Base-by-base conservation (phyloP, 2,113 vertebrate species). In the Corydoras sp. region DNA sequence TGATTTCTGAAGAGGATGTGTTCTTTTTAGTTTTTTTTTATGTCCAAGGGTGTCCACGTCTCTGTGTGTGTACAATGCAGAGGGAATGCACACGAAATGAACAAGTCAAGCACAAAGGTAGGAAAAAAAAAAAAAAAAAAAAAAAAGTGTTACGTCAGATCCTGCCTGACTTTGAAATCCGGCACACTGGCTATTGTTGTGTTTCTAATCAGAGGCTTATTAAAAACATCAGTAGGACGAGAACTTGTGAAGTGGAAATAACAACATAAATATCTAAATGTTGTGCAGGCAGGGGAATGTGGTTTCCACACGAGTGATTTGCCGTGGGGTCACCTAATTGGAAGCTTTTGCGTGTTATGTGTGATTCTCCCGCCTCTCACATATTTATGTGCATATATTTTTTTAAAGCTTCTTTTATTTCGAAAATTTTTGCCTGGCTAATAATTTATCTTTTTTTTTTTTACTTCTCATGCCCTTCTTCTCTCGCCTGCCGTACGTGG, bases 311-410 rank as follows among this genome's bases (percentile, higher is more conserved):
- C 69, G 72, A 75, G 65, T 66, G 58, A 58, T 30, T 59, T 72
- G 68, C 53, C 69, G 24, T 60, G 54, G 75, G 74, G 71, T 79
- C 63, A 66, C 43, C 66, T 79, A 78, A 79, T 83, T 79, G 75
- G 73, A 71, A 65, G 54, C 31, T 53, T 71, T 71, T 62, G 64
- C 71, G 49, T 71, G 76, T 65, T 73, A 58, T 8, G 15, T 43
- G 30, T 49, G 8, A 54, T 11, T 58, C 71, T 65, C 64, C 56
- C n/a, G 56, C 56, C 73, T 32, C 51, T 66, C 29, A n/a, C 72
- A 74, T 77, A 74, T 82, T 77, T 74, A 76, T 79, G 77, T 74
- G 73, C 71, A 79, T 77, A 76, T 83, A 81, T 77, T 79, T 75
- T 81, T 79, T 48, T 73, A 56, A 77, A 76, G 66, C 72, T 73